phyloP scores from a whole-genome alignment of 2,797 vertebrate genomes.

The Acipenser oxyrinchus region DNA sequence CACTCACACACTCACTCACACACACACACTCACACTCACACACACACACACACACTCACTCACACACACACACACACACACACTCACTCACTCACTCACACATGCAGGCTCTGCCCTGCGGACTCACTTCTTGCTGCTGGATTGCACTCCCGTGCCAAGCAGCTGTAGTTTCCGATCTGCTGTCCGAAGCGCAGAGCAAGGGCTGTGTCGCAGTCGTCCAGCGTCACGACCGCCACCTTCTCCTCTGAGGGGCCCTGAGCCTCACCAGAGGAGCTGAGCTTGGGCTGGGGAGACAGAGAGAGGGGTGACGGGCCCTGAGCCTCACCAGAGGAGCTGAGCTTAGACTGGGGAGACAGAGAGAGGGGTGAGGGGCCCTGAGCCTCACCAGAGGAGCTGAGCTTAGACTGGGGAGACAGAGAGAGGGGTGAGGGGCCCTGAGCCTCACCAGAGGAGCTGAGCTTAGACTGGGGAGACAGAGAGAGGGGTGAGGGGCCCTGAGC shows the following conservation, averaged over 20 bases:
- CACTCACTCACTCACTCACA: not conserved
- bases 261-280: constrained; percentile 73
- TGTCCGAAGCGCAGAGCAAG: constrained; percentile 83
- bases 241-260: constrained; percentile 92
- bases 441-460: too few species aligned
- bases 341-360: not conserved
- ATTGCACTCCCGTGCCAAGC: constrained; percentile 86
- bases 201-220: constrained; percentile 85
- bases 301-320: not conserved
- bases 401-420: too few species aligned
- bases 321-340: too few species aligned
- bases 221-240: constrained; percentile 86
- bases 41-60: constrained; percentile 9
- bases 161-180: constrained; percentile 90
- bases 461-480: too few species aligned
- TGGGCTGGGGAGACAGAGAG: constrained; percentile 58
- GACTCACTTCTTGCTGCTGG: constrained; percentile 94
- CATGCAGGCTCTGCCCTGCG: constrained; percentile 22
- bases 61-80: not conserved
- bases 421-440: not conserved
- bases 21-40: not conserved
- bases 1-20: not conserved
- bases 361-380: not conserved
- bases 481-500: not conserved
- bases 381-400: too few species aligned